Conservation (phyloP, 2,888 invertebrate genomes). For the Ormyrus nitidulus region DNA sequence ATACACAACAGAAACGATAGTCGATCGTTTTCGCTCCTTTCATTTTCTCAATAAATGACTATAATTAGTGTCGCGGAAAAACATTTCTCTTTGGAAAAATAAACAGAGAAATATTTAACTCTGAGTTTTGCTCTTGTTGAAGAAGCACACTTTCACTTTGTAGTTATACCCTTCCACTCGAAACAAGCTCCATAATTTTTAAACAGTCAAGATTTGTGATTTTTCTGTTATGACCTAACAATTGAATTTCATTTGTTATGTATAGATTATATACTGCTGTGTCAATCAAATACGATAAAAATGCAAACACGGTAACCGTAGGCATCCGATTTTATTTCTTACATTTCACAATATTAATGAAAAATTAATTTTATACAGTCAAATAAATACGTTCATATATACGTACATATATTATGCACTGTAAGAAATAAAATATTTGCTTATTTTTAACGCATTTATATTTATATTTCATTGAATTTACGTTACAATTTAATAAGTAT, state of each 20-base stretch:
- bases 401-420: too few species aligned
- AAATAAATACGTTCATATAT: too few species aligned
- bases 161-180: neutral
- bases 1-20: constrained; percentile 50
- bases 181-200: constrained; percentile 30
- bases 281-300: constrained; percentile 36
- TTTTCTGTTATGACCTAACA: constrained; percentile 32
- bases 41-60: constrained; percentile 25
- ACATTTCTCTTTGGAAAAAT: constrained; percentile 50
- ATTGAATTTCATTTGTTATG: constrained; percentile 31
- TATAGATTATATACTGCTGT: neutral
- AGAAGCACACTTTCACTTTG: constrained; percentile 21
- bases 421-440: too few species aligned
- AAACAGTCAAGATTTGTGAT: constrained; percentile 29
- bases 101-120: constrained; percentile 40
- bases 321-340: too few species aligned
- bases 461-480: too few species aligned
- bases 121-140: constrained; percentile 6
- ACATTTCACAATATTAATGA: too few species aligned
- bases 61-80: constrained; percentile 12
- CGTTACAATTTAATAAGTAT: too few species aligned
- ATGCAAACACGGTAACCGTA: constrained; percentile 14
- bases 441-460: too few species aligned
- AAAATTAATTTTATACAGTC: too few species aligned
- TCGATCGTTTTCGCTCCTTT: constrained; percentile 32